Percentiles rank a stretch among this genome's conserved stretches.
Evolutionary conservation across 2,797 vertebrate genomes (phyloP).

Genomic region (Poecilia gillii): DNA sequence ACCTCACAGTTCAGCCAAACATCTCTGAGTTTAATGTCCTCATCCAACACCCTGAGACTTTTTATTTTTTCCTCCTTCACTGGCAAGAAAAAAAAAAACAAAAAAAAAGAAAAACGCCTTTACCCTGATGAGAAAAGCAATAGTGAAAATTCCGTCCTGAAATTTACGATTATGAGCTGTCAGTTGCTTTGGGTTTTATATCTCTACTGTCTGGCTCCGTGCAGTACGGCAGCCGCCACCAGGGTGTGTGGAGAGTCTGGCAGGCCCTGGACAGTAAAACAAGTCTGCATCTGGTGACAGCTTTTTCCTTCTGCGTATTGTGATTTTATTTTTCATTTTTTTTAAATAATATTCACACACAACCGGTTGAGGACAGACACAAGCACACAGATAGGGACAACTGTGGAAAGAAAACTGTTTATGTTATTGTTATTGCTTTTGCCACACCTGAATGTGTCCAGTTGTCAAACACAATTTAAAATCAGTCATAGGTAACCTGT

Average conservation of each 20-base stretch:
- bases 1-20: conserved; percentile 40
- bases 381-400: conserved; percentile 30
- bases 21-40: conserved; percentile 39
- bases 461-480: not conserved
- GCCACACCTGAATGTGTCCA: not conserved
- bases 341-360: conserved; percentile 6
- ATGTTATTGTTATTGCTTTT: not conserved
- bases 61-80: conserved; percentile 40
- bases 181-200: conserved; percentile 61
- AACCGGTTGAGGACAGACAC: conserved; percentile 1
- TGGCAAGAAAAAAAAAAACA: conserved; percentile 47
- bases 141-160: conserved; percentile 55
- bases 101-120: conserved; percentile 42
- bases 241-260: conserved; percentile 39
- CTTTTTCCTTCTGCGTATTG: conserved; percentile 22
- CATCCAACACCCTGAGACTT: conserved; percentile 43
- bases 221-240: conserved; percentile 40
- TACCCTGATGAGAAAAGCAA: conserved; percentile 65
- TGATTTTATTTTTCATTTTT: not conserved
- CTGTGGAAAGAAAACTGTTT: conserved; percentile 4
- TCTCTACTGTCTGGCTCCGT: conserved; percentile 55
- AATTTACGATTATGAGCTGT: conserved; percentile 75
- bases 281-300: conserved; percentile 44
- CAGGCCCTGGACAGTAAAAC: conserved; percentile 50
- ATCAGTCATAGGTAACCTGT: not conserved